phyloP scores from a whole-genome alignment of 2,888 invertebrate species.

The Urechis unicinctus region DNA sequence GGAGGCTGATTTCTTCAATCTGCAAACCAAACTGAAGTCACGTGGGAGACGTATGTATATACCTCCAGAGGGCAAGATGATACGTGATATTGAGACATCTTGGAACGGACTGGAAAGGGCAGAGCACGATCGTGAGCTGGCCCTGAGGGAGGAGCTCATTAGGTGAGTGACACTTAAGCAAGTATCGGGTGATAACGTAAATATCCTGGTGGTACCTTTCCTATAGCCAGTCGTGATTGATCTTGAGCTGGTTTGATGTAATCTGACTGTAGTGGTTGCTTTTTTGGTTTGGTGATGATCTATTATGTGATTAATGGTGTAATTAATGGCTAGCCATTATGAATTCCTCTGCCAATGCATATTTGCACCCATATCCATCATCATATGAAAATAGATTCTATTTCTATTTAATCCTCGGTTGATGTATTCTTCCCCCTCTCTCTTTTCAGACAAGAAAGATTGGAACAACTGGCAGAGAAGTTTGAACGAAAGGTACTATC shows the following conservation, averaged over 20 bases:
- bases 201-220: background rate
- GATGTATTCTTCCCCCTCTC: too few species aligned
- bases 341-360: too few species aligned
- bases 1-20: constrained; percentile 87
- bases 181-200: background rate
- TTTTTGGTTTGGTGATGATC: too few species aligned
- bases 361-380: too few species aligned
- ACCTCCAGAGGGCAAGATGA: constrained; percentile 69
- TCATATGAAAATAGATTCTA: too few species aligned
- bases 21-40: constrained; percentile 93
- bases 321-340: too few species aligned
- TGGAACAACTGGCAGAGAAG: constrained; percentile 91
- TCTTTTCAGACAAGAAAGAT: constrained; percentile 67
- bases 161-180: constrained; percentile 47
- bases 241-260: background rate
- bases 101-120: constrained; percentile 90
- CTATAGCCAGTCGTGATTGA: background rate
- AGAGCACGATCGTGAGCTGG: constrained; percentile 89
- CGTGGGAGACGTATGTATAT: constrained; percentile 57
- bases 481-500: constrained; percentile 75
- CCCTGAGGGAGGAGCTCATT: constrained; percentile 81
- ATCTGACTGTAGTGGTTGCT: too few species aligned
- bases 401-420: too few species aligned
- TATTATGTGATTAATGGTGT: too few species aligned
- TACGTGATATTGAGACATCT: constrained; percentile 90